Percentiles rank a stretch among this genome's conserved stretches.
Evolutionary conservation across 2,113 vertebrate genomes (phyloP).

Genomic region (Toxotes chatareus): DNA sequence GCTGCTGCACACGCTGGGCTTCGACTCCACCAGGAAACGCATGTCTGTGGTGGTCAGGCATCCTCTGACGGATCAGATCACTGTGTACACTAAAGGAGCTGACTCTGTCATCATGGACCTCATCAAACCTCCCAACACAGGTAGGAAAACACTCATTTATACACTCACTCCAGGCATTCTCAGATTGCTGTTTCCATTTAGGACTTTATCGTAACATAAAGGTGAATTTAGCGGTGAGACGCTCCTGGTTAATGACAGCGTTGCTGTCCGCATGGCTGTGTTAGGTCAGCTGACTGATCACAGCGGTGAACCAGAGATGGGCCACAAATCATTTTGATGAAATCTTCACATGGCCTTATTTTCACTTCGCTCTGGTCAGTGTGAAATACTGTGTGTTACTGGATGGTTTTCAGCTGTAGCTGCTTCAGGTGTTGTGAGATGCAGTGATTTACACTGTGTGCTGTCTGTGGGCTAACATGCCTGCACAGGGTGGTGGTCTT

Average conservation of each 20-base stretch:
- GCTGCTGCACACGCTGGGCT: slow-evolving; percentile 94
- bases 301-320: background rate
- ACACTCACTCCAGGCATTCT: background rate
- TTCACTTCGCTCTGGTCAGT: slow-evolving; percentile 1
- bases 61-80: slow-evolving; percentile 94
- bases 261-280: background rate
- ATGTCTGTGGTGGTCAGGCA: slow-evolving; percentile 98
- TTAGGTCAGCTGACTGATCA: background rate
- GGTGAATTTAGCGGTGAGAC: background rate
- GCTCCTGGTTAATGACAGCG: background rate
- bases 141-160: slow-evolving; percentile 55
- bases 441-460: background rate
- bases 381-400: background rate
- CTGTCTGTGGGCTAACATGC: slow-evolving; percentile 1
- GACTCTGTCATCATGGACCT: slow-evolving; percentile 97
- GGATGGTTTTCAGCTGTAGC: slow-evolving; percentile 1
- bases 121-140: slow-evolving; percentile 86
- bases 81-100: slow-evolving; percentile 97
- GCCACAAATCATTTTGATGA: slow-evolving; percentile 44
- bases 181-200: background rate
- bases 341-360: slow-evolving; percentile 31
- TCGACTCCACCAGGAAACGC: slow-evolving; percentile 94
- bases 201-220: too few relatives aligned
- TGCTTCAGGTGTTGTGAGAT: slow-evolving; percentile 5
- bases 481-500: slow-evolving; percentile 21